phyloP scores from a whole-genome alignment of 2,888 invertebrate genomes.

The Ennomos fuscantarius region DNA sequence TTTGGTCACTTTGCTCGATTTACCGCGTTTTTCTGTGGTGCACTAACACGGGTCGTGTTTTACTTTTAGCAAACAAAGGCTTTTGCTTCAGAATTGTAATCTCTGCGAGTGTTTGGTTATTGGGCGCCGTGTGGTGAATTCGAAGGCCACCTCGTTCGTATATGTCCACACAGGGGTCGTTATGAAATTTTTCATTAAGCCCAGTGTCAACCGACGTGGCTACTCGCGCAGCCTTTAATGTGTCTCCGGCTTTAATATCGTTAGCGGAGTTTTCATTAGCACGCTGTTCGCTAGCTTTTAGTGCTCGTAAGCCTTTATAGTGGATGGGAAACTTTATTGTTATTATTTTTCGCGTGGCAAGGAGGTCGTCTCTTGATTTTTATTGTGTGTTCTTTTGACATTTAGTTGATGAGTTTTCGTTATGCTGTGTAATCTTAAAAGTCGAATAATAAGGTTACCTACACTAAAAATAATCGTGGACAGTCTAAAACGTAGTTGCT shows the following conservation, averaged over 20 bases:
- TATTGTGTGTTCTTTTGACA: conserved; percentile 32
- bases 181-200: conserved; percentile 74
- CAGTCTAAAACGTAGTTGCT: too few species aligned
- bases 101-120: conserved; percentile 8
- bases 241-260: conserved; percentile 54
- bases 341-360: conserved; percentile 51
- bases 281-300: conserved; percentile 58
- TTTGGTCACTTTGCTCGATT: conserved; percentile 4
- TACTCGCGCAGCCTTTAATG: conserved; percentile 41
- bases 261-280: conserved; percentile 69
- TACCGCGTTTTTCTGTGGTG: conserved; percentile 2
- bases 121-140: conserved; percentile 27
- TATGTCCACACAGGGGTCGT: conserved; percentile 47
- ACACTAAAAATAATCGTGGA: too few species aligned
- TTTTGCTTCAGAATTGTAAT: conserved; percentile 15
- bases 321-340: conserved; percentile 56
- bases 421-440: not conserved
- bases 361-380: conserved; percentile 36
- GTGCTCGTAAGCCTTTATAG: conserved; percentile 62
- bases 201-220: conserved; percentile 59
- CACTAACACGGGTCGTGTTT: not conserved
- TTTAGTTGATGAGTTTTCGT: conserved; percentile 24
- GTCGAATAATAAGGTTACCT: too few species aligned
- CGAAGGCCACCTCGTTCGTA: conserved; percentile 41
- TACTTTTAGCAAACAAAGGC: conserved; percentile 7